These are phyloP conservation scores for Clupea harengus DNA, from an alignment of 2,113 vertebrate genomes.

Conservation along the genomic window DNA sequence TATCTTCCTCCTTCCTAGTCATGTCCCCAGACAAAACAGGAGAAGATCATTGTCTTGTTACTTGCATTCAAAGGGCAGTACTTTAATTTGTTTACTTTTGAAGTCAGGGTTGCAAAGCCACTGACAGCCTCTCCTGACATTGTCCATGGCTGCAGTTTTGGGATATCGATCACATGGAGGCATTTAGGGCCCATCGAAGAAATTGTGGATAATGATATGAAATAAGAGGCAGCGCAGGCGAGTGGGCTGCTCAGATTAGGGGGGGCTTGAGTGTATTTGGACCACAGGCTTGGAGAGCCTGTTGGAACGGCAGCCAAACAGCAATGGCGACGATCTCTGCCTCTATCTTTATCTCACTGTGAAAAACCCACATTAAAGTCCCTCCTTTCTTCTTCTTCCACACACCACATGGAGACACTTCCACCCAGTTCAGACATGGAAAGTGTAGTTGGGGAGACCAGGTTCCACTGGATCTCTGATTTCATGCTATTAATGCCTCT, in stretches of 20 bases:
- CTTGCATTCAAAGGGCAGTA: not conserved
- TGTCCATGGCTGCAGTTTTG: slow-evolving; percentile 38
- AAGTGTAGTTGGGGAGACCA: not conserved
- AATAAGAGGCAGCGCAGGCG: not conserved
- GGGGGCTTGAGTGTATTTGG: not conserved
- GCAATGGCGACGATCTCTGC: not conserved
- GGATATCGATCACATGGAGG: slow-evolving; percentile 59
- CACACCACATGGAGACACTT: not conserved
- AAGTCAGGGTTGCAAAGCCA: slow-evolving; percentile 30
- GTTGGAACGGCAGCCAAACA: not conserved
- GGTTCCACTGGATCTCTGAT: not conserved
- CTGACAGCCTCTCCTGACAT: slow-evolving; percentile 50
- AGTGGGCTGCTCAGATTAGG: not conserved
- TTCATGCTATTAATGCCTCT: not conserved
- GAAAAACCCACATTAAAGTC: slow-evolving; percentile 16
- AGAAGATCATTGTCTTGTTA: not conserved
- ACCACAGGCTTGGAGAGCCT: not conserved
- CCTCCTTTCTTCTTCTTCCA: not conserved
- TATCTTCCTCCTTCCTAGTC: not conserved
- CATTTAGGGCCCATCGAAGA: slow-evolving; percentile 57
- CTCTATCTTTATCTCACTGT: not conserved
- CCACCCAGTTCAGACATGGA: not conserved
- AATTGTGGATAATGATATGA: slow-evolving; percentile 16
- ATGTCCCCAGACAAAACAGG: not conserved
- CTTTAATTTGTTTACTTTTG: not conserved